These are phyloP conservation scores for Ectobius pallidus DNA, from an alignment of 2,888 invertebrate genomes.

Conservation along the genomic window DNA sequence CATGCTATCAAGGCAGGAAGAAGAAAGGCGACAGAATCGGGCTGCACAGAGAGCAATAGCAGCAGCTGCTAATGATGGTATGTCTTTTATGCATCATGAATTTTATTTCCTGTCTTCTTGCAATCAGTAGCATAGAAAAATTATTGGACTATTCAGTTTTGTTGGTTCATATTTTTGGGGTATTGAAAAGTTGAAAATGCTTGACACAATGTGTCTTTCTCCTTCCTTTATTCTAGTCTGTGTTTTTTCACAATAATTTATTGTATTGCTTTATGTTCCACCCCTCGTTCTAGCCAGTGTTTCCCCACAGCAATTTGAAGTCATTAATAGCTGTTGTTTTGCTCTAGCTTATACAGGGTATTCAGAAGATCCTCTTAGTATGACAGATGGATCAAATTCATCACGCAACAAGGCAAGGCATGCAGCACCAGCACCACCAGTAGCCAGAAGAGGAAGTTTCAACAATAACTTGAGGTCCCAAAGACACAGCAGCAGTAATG, in stretches of 20 bases:
- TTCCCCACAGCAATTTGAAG: too few species aligned
- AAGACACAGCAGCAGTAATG: background rate
- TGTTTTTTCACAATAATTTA: too few species aligned
- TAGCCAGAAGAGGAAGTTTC: constrained; percentile 52
- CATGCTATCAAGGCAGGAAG: constrained; percentile 77
- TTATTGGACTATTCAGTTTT: too few species aligned
- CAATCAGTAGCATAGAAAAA: too few species aligned
- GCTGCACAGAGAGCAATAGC: background rate
- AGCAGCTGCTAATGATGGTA: background rate
- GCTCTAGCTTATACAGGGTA: constrained; percentile 7
- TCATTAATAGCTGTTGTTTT: too few species aligned
- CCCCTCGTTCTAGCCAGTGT: too few species aligned
- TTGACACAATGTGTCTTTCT: background rate
- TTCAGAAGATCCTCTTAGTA: background rate
- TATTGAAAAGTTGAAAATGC: too few species aligned
- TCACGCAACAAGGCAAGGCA: constrained; percentile 46
- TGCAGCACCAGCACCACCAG: constrained; percentile 48
- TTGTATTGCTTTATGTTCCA: too few species aligned
- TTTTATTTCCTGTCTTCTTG: too few species aligned
- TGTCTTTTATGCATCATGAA: too few species aligned
- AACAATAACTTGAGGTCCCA: constrained; percentile 45
- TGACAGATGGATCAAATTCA: background rate
- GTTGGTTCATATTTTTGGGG: background rate
- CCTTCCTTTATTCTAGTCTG: background rate
- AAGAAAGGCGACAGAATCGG: constrained; percentile 63